A percentile compares a stretch with the other conserved stretches of the same genome.
phyloP scores from a whole-genome alignment of 2,797 vertebrate species.

The Spinus olivaceus region DNA sequence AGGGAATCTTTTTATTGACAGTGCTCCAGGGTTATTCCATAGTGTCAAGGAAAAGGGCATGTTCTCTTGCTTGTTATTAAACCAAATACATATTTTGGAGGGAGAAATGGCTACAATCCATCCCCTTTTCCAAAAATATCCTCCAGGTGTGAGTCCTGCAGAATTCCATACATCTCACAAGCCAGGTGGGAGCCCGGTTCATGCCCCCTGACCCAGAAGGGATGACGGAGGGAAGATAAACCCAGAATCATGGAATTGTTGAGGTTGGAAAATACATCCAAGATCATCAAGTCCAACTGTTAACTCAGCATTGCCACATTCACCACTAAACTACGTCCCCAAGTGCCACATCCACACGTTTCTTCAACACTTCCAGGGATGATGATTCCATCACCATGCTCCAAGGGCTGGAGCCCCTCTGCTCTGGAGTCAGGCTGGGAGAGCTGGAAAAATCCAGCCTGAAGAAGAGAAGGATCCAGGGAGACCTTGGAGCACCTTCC shows the following conservation, averaged over 20 bases:
- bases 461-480: not conserved
- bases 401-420: not conserved
- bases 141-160: accelerated
- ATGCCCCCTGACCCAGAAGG: not conserved
- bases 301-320: not conserved
- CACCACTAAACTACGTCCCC: not conserved
- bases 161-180: not conserved
- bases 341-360: accelerated
- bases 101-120: not conserved
- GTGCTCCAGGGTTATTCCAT: not conserved
- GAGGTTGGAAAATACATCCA: not conserved
- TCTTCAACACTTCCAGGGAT: not conserved
- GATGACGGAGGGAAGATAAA: not conserved
- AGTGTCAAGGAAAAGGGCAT: not conserved
- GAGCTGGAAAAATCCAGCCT: accelerated
- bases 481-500: accelerated
- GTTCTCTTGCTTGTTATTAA: slow-evolving; percentile 11
- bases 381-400: not conserved
- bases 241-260: not conserved
- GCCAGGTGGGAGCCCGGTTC: accelerated
- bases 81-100: not conserved
- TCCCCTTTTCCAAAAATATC: not conserved
- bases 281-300: not conserved
- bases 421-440: not conserved
- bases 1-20: slow-evolving; percentile 83